Base-by-base conservation (phyloP, 2,797 vertebrate species). In the Macropus fuliginosus region DNA sequence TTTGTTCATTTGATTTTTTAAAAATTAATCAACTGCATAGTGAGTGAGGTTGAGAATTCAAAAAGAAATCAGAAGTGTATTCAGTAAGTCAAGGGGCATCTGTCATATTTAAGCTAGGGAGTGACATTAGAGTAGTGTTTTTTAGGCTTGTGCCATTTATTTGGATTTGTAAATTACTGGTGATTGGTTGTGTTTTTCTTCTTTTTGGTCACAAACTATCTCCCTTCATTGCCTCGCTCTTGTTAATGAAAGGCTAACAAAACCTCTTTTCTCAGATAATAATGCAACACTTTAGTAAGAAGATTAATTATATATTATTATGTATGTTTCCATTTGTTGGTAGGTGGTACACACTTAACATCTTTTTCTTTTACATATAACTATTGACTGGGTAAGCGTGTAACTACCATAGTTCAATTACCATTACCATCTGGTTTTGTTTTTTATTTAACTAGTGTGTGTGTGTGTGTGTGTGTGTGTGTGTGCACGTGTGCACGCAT, bases 181-280 rank as follows among this genome's bases (percentile, higher is more conserved):
- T 92, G n/a, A 94, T 92, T 81, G 93, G 62, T 95, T 24, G 50
- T 55, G 91, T 96, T 97, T 94, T 92, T 46, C 16, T 96, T 95
- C 81, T 46, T 34, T 31, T 34, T 27, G 91, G 1, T 81, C 21
- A 40, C 12, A 46, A 81, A 12, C 40, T 81, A 27, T 96, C 90
- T 95, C 95, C 59, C 93, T 93, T 91, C 54, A 0, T 96, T 46
- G 29, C 94, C 95, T 55, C 62, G 56, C 95, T 12, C 56, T 31
- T 59, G 94, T 93, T 1, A 74, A 52, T 95, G 62, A 93, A 95
- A 96, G 93, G 28, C 0, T 66, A 91, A 93, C 57, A 9, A 90
- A 91, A 9, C 31, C 54, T 55, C 2, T 56, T 90, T 56, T 52
- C 74, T 46, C 74, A 46, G n/a, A 81, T 46, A 46, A 46, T 81